Evolutionary conservation across 2,113 vertebrate genomes (phyloP).

Genomic region (Pluvialis apricaria): DNA sequence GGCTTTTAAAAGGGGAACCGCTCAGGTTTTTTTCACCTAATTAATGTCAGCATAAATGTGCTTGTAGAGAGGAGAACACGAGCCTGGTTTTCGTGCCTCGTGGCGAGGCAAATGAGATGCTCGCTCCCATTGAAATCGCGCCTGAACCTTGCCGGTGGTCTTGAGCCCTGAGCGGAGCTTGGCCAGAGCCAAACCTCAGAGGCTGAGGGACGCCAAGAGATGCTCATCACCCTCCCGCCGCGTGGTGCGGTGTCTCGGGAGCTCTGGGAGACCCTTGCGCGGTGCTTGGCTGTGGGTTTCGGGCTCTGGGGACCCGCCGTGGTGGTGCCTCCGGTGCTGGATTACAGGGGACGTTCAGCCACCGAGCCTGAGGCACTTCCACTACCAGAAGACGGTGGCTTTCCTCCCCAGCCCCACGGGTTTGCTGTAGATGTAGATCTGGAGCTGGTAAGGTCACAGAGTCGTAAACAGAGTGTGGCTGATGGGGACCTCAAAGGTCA

Average conservation of each 20-base stretch:
- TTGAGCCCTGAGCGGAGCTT: not conserved
- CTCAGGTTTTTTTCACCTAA: not conserved
- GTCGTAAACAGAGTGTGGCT: not conserved
- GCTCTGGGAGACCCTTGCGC: not conserved
- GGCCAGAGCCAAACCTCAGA: fast-evolving
- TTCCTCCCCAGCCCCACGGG: not conserved
- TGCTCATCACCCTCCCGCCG: fast-evolving
- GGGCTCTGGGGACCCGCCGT: fast-evolving
- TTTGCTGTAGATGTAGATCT: not conserved
- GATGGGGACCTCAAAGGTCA: slow-evolving; percentile 40
- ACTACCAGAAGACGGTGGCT: fast-evolving
- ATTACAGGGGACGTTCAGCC: not conserved
- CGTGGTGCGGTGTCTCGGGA: fast-evolving
- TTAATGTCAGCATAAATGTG: not conserved
- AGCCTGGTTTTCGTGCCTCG: not conserved
- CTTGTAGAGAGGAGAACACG: fast-evolving
- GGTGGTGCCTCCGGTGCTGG: not conserved
- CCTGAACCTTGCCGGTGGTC: not conserved
- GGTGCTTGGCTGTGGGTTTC: fast-evolving
- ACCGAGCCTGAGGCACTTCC: fast-evolving
- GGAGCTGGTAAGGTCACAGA: slow-evolving; percentile 14
- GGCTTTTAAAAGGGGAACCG: not conserved
- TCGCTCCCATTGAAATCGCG: fast-evolving
- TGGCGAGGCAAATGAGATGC: not conserved
- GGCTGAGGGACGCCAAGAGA: fast-evolving